Conservation (phyloP, 2,888 invertebrate species). For the Pterostichus madidus region DNA sequence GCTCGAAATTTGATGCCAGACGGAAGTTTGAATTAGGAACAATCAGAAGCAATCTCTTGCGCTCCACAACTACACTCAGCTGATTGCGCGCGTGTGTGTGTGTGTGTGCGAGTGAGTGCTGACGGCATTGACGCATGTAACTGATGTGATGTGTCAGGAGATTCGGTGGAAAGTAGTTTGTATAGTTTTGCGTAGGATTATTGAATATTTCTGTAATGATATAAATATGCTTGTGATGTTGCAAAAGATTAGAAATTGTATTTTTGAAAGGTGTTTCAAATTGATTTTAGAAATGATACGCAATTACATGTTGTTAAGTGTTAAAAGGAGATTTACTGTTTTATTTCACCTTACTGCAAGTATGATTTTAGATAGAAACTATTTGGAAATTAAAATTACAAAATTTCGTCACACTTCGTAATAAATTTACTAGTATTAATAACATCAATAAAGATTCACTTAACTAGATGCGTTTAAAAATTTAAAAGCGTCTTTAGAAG, state of each 20-base stretch:
- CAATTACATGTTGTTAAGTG: conserved; percentile 10
- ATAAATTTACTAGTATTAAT: too few species aligned
- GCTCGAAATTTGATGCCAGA: conserved; percentile 66
- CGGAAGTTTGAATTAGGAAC: conserved; percentile 77
- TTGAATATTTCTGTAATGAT: conserved; percentile 24
- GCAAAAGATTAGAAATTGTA: conserved; percentile 21
- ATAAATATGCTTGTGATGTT: conserved; percentile 29
- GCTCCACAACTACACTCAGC: conserved; percentile 73
- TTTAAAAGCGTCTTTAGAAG: too few species aligned
- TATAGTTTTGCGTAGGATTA: conserved; percentile 39
- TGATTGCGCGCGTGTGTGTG: conserved; percentile 74
- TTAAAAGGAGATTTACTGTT: conserved; percentile 1
- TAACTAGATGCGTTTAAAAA: too few species aligned
- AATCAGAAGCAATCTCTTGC: conserved; percentile 76
- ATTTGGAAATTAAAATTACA: too few species aligned
- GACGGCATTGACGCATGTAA: conserved; percentile 28
- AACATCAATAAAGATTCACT: too few species aligned
- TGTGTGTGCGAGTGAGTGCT: conserved; percentile 72
- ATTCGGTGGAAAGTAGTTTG: conserved; percentile 16
- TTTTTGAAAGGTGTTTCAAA: conserved; percentile 41
- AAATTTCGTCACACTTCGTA: too few species aligned
- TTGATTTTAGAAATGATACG: conserved; percentile 30
- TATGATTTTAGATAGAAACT: too few species aligned
- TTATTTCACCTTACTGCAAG: too few species aligned
- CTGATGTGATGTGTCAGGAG: conserved; percentile 37